These are phyloP conservation scores for Drosophila lutescens DNA, from an alignment of 2,888 invertebrate species.

Conservation along the genomic window DNA sequence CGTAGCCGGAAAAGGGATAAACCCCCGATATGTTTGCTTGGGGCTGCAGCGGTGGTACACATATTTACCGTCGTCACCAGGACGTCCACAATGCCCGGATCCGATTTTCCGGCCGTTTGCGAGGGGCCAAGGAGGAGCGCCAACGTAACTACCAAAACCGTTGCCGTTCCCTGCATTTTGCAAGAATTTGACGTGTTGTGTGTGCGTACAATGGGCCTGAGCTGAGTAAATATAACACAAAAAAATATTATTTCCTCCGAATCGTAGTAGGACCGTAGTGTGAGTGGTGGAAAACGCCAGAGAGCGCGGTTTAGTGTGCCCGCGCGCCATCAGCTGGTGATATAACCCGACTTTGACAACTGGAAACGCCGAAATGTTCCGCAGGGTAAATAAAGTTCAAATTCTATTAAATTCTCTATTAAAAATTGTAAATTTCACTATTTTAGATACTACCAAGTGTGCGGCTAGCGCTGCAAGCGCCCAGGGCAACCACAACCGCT, in stretches of 20 bases:
- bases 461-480: constrained; percentile 35
- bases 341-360: constrained; percentile 55
- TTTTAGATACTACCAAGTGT: constrained; percentile 57
- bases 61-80: constrained; percentile 52
- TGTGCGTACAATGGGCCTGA: constrained; percentile 8
- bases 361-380: constrained; percentile 54
- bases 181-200: constrained; percentile 12
- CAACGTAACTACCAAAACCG: constrained; percentile 48
- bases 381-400: constrained; percentile 58
- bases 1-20: constrained; percentile 1
- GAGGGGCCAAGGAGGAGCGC: constrained; percentile 40
- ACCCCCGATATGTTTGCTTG: neutral
- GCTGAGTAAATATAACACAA: constrained; percentile 21
- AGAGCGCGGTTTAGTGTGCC: neutral
- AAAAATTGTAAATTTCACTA: constrained; percentile 1
- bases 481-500: constrained; percentile 13
- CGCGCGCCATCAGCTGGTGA: constrained; percentile 58
- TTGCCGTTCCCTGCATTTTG: constrained; percentile 41
- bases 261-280: neutral
- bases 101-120: constrained; percentile 53
- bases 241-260: neutral
- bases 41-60: constrained; percentile 12
- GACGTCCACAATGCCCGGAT: constrained; percentile 59
- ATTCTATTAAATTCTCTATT: constrained; percentile 7
- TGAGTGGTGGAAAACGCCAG: neutral